These are phyloP conservation scores for Mercenaria mercenaria DNA, from an alignment of 1,140 invertebrate genomes.

Conservation along the genomic window DNA sequence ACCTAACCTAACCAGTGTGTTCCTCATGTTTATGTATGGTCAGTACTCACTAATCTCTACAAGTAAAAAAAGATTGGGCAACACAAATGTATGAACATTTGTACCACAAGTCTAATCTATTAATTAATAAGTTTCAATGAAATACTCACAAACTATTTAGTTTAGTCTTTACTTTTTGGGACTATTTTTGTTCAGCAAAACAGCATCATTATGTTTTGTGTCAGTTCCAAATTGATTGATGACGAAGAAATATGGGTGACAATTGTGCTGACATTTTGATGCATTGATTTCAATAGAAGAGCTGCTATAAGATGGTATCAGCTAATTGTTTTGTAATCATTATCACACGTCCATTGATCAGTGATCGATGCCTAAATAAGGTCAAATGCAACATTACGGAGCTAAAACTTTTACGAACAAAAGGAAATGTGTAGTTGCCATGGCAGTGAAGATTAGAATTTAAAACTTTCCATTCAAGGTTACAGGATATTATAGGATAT, in stretches of 20 bases:
- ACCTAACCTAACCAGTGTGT: too few species aligned
- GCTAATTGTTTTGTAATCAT: conserved; percentile 47
- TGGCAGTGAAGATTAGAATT: conserved; percentile 20
- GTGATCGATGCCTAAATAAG: conserved; percentile 9
- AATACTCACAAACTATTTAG: too few species aligned
- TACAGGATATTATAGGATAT: too few species aligned
- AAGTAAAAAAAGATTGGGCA: too few species aligned
- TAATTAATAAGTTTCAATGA: too few species aligned
- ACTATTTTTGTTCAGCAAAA: too few species aligned
- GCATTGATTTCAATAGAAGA: conserved; percentile 21
- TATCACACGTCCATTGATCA: not conserved
- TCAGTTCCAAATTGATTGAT: conserved; percentile 1
- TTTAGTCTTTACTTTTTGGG: too few species aligned
- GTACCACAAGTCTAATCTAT: too few species aligned
- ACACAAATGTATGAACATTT: too few species aligned
- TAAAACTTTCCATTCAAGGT: not conserved
- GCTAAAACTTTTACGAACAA: not conserved
- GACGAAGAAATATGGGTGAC: not conserved
- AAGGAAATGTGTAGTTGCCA: conserved; percentile 14
- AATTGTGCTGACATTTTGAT: conserved; percentile 22
- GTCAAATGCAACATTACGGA: not conserved
- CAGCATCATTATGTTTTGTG: conserved; percentile 40
- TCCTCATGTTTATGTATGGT: too few species aligned
- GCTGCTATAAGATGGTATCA: conserved; percentile 3
- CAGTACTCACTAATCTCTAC: too few species aligned